A percentile compares a stretch with the other conserved stretches of the same genome.
Conservation (phyloP, 2,113 vertebrate species). For the Pangasianodon gigas region DNA sequence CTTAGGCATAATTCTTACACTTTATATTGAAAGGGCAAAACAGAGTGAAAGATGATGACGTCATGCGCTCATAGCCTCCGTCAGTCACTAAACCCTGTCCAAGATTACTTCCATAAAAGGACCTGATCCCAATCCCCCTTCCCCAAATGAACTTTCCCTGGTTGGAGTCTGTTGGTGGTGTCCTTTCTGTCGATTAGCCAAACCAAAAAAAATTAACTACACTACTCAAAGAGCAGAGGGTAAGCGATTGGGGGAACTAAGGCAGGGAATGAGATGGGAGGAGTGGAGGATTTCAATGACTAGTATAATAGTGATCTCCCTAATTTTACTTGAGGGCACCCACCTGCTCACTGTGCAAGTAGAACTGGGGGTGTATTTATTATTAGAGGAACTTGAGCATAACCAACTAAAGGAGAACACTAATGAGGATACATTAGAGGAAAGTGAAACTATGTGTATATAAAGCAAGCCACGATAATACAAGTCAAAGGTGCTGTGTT, state of each 20-base stretch:
- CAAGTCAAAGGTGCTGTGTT: conserved; percentile 27
- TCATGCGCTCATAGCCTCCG: conserved; percentile 34
- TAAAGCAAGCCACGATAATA: conserved; percentile 13
- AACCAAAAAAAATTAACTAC: conserved; percentile 47
- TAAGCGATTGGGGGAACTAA: conserved; percentile 13
- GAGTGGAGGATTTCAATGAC: not conserved
- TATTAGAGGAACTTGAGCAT: conserved; percentile 19
- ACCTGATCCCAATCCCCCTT: conserved; percentile 50
- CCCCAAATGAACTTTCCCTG: conserved; percentile 22
- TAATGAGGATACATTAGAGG: conserved; percentile 11
- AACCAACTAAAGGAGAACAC: not conserved
- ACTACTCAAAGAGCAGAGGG: conserved; percentile 45
- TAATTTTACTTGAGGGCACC: conserved; percentile 20
- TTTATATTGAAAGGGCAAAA: not conserved
- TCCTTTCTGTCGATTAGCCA: conserved; percentile 49
- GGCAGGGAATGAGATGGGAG: conserved; percentile 52
- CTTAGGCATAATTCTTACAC: not conserved
- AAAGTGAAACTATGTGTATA: not conserved
- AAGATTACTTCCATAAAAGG: conserved; percentile 68
- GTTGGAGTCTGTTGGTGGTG: conserved; percentile 4
- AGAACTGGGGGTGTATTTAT: conserved; percentile 22
- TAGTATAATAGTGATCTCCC: not conserved
- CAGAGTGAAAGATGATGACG: not conserved
- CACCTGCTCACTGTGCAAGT: conserved; percentile 30
- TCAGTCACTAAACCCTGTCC: not conserved